Percentiles rank a stretch among this genome's conserved stretches.
phyloP scores from a whole-genome alignment of 2,888 invertebrate genomes.

The Morpho helenor region DNA sequence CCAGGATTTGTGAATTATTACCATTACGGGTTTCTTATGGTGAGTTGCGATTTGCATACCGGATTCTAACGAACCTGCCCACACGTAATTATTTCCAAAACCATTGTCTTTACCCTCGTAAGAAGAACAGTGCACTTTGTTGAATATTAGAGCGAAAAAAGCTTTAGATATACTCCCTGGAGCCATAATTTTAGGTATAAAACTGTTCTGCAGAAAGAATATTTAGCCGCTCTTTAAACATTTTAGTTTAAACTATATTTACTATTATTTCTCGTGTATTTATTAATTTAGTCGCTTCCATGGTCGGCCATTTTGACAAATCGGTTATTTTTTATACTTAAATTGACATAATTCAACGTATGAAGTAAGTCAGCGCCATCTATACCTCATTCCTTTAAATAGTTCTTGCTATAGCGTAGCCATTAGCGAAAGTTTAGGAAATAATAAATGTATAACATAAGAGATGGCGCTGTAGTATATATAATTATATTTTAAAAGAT shows the following conservation, averaged over 20 bases:
- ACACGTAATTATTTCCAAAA: conserved; percentile 63
- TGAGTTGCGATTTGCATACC: conserved; percentile 58
- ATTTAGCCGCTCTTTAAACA: conserved; percentile 37
- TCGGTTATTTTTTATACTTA: background rate
- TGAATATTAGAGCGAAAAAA: conserved; percentile 45
- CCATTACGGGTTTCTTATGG: conserved; percentile 80
- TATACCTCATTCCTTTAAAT: background rate
- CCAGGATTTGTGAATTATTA: conserved; percentile 83
- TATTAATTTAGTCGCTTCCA: conserved; percentile 10
- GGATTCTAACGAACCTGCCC: conserved; percentile 68
- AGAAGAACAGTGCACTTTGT: conserved; percentile 46
- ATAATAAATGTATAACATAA: background rate
- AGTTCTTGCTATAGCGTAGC: background rate
- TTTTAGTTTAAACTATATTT: conserved; percentile 32
- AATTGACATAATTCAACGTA: background rate
- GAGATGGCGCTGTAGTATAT: conserved; percentile 20
- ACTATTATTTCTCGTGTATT: too few relatives aligned
- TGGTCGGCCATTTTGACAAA: conserved; percentile 18
- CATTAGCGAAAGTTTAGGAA: background rate
- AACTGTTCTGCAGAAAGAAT: conserved; percentile 12
- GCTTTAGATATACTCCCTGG: conserved; percentile 48
- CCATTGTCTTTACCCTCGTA: conserved; percentile 55
- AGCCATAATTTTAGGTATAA: conserved; percentile 42
- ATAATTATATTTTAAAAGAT: background rate
- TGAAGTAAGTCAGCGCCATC: conserved; percentile 22